phyloP scores from a whole-genome alignment of 2,113 vertebrate species.

The Oncorhynchus keta region DNA sequence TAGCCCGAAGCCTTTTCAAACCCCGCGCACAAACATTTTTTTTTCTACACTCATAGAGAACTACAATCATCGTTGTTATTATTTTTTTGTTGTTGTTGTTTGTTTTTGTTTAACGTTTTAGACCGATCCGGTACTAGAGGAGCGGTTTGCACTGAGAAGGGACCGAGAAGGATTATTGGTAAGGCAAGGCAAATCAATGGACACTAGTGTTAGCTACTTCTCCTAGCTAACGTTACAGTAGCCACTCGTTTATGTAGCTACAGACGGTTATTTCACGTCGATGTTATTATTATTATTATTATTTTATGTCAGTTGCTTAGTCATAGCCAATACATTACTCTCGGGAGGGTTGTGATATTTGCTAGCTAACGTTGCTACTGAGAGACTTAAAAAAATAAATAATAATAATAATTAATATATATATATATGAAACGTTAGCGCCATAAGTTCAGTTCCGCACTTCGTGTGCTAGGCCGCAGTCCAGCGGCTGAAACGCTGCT shows the following conservation, averaged over 20 bases:
- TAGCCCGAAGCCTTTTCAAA: conserved; percentile 48
- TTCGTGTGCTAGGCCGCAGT: conserved; percentile 35
- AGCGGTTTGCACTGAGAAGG: conserved; percentile 78
- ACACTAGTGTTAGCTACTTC: conserved; percentile 46
- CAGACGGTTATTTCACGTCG: neutral
- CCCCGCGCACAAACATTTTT: conserved; percentile 15
- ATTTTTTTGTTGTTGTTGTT: too few relatives aligned
- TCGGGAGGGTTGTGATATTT: neutral
- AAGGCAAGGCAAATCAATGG: conserved; percentile 68
- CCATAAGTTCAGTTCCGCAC: conserved; percentile 61
- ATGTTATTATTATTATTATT: too few relatives aligned
- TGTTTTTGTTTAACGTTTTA: conserved; percentile 52
- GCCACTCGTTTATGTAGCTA: conserved; percentile 27
- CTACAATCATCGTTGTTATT: conserved; percentile 26
- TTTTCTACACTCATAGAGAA: conserved; percentile 40
- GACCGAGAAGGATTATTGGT: conserved; percentile 83
- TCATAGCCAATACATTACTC: neutral
- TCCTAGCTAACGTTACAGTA: neutral
- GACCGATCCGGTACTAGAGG: conserved; percentile 58
- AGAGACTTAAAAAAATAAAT: too few relatives aligned
- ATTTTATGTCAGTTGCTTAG: neutral
- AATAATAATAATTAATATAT: too few relatives aligned
- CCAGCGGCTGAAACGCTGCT: neutral
- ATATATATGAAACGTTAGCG: neutral
- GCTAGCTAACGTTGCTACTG: conserved; percentile 39